These are phyloP conservation scores for Melierax canorus DNA, from an alignment of 2,113 vertebrate genomes.

Conservation along the genomic window DNA sequence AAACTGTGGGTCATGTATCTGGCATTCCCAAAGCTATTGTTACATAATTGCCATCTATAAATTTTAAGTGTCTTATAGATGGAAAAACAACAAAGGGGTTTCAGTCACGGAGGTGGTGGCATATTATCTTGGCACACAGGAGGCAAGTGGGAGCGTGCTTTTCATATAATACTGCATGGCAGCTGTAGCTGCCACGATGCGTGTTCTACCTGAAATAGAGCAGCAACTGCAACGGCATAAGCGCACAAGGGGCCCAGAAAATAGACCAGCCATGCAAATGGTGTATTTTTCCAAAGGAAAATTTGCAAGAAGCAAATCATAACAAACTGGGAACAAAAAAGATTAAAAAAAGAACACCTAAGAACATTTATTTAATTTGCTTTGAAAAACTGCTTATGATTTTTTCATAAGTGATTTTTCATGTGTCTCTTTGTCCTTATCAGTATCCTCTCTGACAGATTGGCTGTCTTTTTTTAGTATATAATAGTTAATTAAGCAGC, in stretches of 20 bases:
- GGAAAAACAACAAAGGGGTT: neutral
- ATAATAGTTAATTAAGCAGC: neutral
- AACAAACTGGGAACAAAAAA: neutral
- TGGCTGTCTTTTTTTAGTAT: neutral
- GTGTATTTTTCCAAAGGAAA: conserved; percentile 47
- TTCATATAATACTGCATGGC: neutral
- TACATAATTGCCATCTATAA: neutral
- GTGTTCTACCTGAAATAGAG: conserved; percentile 40
- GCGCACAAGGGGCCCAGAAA: conserved; percentile 52
- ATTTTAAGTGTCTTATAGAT: neutral
- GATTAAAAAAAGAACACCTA: neutral
- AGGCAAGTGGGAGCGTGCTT: neutral
- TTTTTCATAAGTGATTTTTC: neutral
- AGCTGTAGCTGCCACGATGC: conserved; percentile 20
- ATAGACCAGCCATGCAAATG: conserved; percentile 50
- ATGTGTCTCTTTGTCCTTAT: neutral
- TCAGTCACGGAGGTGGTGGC: neutral
- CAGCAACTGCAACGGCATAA: conserved; percentile 35
- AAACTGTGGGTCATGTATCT: neutral
- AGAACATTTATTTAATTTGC: neutral
- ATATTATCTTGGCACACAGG: neutral
- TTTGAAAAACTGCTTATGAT: neutral
- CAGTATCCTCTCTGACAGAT: neutral
- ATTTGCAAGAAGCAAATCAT: conserved; percentile 9
- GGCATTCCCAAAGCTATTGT: neutral